Evolutionary conservation across 2,797 vertebrate species (phyloP).

Genomic region (Notolabrus celidotus): DNA sequence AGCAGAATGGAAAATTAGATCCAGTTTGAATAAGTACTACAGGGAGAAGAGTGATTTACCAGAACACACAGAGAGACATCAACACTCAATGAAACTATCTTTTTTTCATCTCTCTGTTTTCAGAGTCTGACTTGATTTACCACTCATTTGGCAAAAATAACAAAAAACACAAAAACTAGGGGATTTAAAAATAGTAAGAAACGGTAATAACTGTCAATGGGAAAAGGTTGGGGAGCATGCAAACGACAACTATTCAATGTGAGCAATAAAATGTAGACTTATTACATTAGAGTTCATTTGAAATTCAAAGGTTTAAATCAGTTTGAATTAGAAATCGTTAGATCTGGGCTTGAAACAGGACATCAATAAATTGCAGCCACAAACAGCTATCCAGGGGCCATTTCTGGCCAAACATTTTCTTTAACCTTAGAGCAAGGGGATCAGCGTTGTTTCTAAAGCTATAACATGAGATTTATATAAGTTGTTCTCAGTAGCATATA

Average conservation of each 20-base stretch:
- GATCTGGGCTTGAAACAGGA: constrained; percentile 8
- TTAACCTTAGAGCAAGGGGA: constrained; percentile 33
- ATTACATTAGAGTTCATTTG: constrained; percentile 10
- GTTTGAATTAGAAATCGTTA: constrained; percentile 31
- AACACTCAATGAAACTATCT: constrained; percentile 6
- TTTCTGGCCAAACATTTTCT: constrained; percentile 28
- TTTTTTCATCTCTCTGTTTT: constrained; percentile 17
- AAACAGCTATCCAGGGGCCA: constrained; percentile 23
- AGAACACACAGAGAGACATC: constrained; percentile 15
- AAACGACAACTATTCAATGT: constrained; percentile 29
- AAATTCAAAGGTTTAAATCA: constrained; percentile 47
- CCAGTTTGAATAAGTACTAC: constrained; percentile 21
- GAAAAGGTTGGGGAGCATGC: constrained; percentile 11
- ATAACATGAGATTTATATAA: constrained; percentile 27
- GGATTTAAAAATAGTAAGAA: constrained; percentile 28
- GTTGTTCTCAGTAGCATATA: constrained; percentile 26
- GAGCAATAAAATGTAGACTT: constrained; percentile 23
- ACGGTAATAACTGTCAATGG: background rate
- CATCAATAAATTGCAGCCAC: constrained; percentile 39
- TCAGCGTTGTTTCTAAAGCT: constrained; percentile 16
- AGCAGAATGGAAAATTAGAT: constrained; percentile 61
- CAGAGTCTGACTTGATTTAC: constrained; percentile 18
- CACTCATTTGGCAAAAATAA: constrained; percentile 11
- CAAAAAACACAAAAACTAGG: background rate
- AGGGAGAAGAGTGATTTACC: constrained; percentile 19